Conservation (phyloP, 2,888 invertebrate species). For the Proisotoma minuta region DNA sequence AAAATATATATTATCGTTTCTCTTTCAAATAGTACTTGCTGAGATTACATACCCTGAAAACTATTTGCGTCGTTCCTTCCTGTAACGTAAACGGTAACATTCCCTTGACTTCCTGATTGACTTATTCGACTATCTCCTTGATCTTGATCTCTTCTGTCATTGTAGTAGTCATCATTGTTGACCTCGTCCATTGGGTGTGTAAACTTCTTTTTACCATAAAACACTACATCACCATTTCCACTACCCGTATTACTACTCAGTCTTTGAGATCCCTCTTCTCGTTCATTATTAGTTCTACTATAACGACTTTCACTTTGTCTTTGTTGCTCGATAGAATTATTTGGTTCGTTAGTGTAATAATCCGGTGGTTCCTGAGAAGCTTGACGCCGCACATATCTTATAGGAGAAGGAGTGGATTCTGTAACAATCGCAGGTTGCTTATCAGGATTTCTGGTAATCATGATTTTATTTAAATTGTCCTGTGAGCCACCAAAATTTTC, state of each 20-base stretch:
- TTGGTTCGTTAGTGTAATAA: conserved; percentile 31
- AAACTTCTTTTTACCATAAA: conserved; percentile 44
- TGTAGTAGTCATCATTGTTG: conserved; percentile 23
- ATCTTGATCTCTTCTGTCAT: conserved; percentile 18
- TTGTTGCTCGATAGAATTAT: conserved; percentile 4
- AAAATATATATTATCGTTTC: not conserved
- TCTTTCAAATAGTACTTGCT: no score
- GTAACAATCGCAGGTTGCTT: conserved; percentile 59
- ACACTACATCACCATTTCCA: conserved; percentile 32
- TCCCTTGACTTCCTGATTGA: conserved; percentile 20
- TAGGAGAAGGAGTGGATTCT: conserved; percentile 40
- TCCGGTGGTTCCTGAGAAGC: conserved; percentile 43
- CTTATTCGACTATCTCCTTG: conserved; percentile 16
- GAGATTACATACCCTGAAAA: conserved; percentile 27
- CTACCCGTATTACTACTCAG: conserved; percentile 1
- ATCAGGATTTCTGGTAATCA: conserved; percentile 73
- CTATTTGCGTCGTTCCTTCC: conserved; percentile 23
- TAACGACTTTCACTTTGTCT: conserved; percentile 1
- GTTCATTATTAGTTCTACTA: conserved; percentile 10
- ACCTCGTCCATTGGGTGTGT: conserved; percentile 30
- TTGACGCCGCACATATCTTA: conserved; percentile 39
- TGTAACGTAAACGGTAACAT: conserved; percentile 45
- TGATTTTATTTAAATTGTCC: conserved; percentile 71
- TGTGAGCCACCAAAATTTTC: conserved; percentile 91
- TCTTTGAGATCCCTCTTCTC: conserved; percentile 1